Evolutionary conservation across 1,140 invertebrate species (phyloP), one percentile per base, ranked within the genome.

Genomic region (Zaprionus gabonicus): DNA sequence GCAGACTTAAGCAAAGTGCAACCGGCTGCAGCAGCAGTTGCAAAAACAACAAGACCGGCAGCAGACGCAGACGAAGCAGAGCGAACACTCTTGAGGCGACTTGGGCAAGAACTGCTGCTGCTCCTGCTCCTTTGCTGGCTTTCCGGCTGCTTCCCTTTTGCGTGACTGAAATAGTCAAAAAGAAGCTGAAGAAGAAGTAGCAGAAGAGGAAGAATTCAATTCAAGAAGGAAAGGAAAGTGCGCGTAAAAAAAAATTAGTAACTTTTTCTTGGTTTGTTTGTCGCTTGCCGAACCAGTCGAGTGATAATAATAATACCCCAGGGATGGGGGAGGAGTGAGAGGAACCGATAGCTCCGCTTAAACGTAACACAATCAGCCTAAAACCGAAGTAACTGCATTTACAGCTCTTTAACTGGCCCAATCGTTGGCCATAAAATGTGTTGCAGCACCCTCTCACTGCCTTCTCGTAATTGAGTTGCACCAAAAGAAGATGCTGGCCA

Each of bases 121-220:
- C 41, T 23, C 2, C 23, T 46, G 41, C 41, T 46, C 6, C 41
- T 46, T 46, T 2, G 41, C 41, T 72, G 53, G 31, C 70, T 72
- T 72, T 73, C 57, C 25, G 56, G 64, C 66, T 55, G 57, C 27
- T 60, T 58, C 56, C 38, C 66, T 59, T 72, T 73, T 74, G 72
- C 72, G 72, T 74, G 72, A 74, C 72, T 63, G 65, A 69, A 74
- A 74, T 74, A 13, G 46, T n/a, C 41, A 17, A 46, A 44, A 17
- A 46, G 15, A 46, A 17, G n/a, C 7, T 3, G 41, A n/a, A 17
- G n/a, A n/a, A 7, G 41, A n/a, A n/a, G 41, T 1, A 44, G 17
- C 6, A 44, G 41, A n/a, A 12, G 41, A 74, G 56, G 31, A 69
- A 58, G 64, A 74, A 74, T 74, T 74, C 65, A 74, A 74, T 74